Evolutionary conservation across 2,888 invertebrate genomes (phyloP), one percentile per base, ranked within the genome.

Genomic region (Cetonia aurata): DNA sequence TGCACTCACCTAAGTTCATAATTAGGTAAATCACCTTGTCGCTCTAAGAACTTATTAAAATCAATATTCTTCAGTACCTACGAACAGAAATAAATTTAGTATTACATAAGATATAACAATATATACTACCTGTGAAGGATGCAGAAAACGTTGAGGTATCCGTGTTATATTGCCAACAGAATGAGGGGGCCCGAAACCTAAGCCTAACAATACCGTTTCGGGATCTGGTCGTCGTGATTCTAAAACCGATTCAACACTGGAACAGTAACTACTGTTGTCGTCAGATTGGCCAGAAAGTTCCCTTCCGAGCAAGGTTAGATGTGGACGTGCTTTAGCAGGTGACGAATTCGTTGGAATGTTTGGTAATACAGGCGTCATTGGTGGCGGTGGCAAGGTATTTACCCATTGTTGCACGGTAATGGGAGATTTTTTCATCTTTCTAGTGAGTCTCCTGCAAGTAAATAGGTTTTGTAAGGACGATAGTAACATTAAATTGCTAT

Each of bases 171-270:
- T 89, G 79, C 91, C 91, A 65, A 90, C 89, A 72, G 90, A 89
- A 75, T 88, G 88, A 69, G 89, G 87, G 8, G 92, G 93, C 0
- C 94, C 94, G 83, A 94, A 94, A 10, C 95, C 95, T 67, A 94
- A 86, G 75, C 92, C 93, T 62, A 94, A 85, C 33, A 97, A 87
- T 68, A 97, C 91, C 67, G 94, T 93, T 82, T 96, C 96, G 0
- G 96, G 96, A 86, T 97, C 96, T 19, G 94, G 93, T 80, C 91
- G 92, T 46, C 96, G 88, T 15, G 93, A 89, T 77, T 95, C 94
- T 77, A 96, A 85, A 60, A 96, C 88, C 81, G 93, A 94, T 81
- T 95, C 91, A 42, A 95, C 92, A 79, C 92, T 89, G 66, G 94
- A 94, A 79, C 93, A 93, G 72, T 88, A 88, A 77, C 91, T 91